Evolutionary conservation across 2,113 vertebrate genomes (phyloP).

Genomic region (Abramis brama): DNA sequence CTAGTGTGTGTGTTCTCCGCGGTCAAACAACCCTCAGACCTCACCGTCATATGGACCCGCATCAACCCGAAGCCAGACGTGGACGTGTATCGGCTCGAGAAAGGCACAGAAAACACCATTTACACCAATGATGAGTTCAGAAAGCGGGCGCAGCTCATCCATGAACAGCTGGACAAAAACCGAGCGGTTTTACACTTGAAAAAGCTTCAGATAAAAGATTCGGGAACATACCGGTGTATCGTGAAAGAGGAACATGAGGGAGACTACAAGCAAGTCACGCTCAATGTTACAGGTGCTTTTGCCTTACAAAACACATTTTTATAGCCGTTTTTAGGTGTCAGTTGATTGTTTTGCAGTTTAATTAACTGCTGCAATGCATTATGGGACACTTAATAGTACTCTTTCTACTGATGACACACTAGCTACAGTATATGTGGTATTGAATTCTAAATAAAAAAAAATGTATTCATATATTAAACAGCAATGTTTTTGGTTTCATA

Average conservation of each 20-base stretch:
- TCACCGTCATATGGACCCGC: conserved; percentile 80
- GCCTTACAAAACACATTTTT: not conserved
- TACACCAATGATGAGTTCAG: conserved; percentile 69
- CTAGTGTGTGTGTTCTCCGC: conserved; percentile 86
- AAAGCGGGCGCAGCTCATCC: conserved; percentile 74
- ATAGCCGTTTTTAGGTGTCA: not conserved
- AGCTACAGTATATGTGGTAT: too few relatives aligned
- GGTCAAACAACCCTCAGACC: conserved; percentile 46
- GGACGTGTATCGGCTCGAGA: conserved; percentile 73
- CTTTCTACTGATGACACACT: not conserved
- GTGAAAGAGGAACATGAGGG: conserved; percentile 73
- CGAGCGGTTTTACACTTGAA: conserved; percentile 80
- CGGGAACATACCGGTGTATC: conserved; percentile 83
- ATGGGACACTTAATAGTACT: not conserved
- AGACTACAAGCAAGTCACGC: conserved; percentile 83
- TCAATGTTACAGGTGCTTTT: conserved; percentile 81
- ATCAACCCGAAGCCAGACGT: accelerated
- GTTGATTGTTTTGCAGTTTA: not conserved
- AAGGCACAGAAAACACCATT: conserved; percentile 63
- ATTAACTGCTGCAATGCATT: not conserved
- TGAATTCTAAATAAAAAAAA: too few relatives aligned
- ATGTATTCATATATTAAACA: too few relatives aligned
- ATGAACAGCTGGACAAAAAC: conserved; percentile 75
- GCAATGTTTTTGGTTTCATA: too few relatives aligned
- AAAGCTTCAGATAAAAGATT: conserved; percentile 78